phyloP scores from a whole-genome alignment of 30 jellyfish, hydroid and myxozoan genomes.

The Hydractinia echinata region DNA sequence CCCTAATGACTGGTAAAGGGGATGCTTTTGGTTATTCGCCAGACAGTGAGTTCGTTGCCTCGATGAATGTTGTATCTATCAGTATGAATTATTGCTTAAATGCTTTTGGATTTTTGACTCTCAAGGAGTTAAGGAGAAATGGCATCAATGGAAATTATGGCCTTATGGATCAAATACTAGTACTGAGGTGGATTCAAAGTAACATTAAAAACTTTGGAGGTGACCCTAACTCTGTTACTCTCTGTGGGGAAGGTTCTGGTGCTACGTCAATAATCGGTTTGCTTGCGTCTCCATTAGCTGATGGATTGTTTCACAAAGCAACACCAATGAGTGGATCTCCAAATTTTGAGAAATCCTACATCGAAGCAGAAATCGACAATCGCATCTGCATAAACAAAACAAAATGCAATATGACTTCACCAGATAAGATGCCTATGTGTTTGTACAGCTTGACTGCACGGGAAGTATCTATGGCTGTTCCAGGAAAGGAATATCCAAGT shows the following conservation, averaged over 20 bases:
- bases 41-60: constrained; percentile 42
- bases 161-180: constrained; percentile 70
- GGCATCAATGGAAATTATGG: constrained; percentile 60
- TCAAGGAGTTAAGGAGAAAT: constrained; percentile 41
- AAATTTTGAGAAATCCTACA: constrained; percentile 35
- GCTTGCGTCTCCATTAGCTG: constrained; percentile 62
- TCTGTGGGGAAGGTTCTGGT: constrained; percentile 69
- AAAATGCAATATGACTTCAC: constrained; percentile 25
- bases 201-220: constrained; percentile 71
- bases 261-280: constrained; percentile 61
- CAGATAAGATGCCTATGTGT: constrained; percentile 17
- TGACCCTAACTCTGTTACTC: constrained; percentile 54
- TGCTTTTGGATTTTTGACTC: constrained; percentile 75
- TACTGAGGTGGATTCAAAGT: constrained; percentile 49
- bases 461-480: constrained; percentile 30
- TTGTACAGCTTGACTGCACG: constrained; percentile 26
- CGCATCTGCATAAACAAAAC: constrained; percentile 35
- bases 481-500: constrained; percentile 24
- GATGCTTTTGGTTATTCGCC: constrained; percentile 36
- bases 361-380: constrained; percentile 58
- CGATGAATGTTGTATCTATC: constrained; percentile 59
- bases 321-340: constrained; percentile 68
- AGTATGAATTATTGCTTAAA: constrained; percentile 64
- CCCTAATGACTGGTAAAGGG: constrained; percentile 39
- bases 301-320: constrained; percentile 55